Evolutionary conservation across 2,797 vertebrate genomes (phyloP).

Genomic region (Microctenopoma lineatum): DNA sequence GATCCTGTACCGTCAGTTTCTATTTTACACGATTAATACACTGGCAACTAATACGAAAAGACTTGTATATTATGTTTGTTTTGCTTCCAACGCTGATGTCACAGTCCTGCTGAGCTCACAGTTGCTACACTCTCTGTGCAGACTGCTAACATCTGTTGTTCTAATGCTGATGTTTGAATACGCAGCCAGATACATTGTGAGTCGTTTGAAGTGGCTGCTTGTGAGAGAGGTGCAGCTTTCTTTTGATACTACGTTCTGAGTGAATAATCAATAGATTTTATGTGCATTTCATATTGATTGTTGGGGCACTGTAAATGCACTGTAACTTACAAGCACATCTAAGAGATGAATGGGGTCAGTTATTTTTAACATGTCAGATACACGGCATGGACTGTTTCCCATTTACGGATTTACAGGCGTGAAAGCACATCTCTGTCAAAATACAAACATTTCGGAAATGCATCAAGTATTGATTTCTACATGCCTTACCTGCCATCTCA

Average conservation of each 20-base stretch:
- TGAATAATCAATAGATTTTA: slow-evolving; percentile 57
- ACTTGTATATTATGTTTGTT: slow-evolving; percentile 3
- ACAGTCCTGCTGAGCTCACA: slow-evolving; percentile 10
- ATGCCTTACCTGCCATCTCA: background rate
- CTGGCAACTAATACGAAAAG: background rate
- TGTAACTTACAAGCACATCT: slow-evolving; percentile 34
- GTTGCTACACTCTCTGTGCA: background rate
- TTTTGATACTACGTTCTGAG: slow-evolving; percentile 10
- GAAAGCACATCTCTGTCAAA: background rate
- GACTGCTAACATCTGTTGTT: slow-evolving; percentile 22
- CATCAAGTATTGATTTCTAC: slow-evolving; percentile 12
- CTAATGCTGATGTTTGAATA: slow-evolving; percentile 31
- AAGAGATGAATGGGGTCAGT: slow-evolving; percentile 26
- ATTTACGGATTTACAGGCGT: slow-evolving; percentile 7
- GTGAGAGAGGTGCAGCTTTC: slow-evolving; percentile 25
- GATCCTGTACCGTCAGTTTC: background rate
- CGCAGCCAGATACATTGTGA: slow-evolving; percentile 18
- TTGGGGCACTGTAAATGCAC: slow-evolving; percentile 10
- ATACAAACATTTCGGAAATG: slow-evolving; percentile 2
- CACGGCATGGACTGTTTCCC: background rate
- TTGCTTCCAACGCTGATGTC: background rate
- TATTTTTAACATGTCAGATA: slow-evolving; percentile 20
- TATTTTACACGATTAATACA: slow-evolving; percentile 10
- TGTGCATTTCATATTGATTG: slow-evolving; percentile 57
- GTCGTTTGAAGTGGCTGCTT: slow-evolving; percentile 37